Base-by-base conservation (phyloP, 2,888 invertebrate species). In the Leptinotarsa rubiginosa region DNA sequence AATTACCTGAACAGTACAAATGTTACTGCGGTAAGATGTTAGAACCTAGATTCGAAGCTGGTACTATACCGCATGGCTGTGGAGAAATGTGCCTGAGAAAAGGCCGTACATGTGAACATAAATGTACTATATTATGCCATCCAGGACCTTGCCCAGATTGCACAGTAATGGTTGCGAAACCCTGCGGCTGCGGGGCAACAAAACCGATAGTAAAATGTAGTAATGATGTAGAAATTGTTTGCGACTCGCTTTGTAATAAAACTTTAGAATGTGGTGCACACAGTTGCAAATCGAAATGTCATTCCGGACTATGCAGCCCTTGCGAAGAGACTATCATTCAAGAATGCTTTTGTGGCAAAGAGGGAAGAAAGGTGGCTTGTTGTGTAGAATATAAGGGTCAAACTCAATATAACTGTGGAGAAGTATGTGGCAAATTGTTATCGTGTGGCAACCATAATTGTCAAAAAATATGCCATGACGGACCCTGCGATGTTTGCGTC, bases 111-210 rank as follows among this genome's bases (percentile, higher is more conserved):
- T 91, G 92, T 85, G 87, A 89, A 1, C 93, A 93, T 84, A 91
- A 91, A 0, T 97, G 97, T 87, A 93, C 92, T 15, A 88, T 97
- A 80, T 90, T 94, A 0, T 98, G 97, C 85, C 98, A 98, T 87
- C 98, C 98, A 0, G 98, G 98, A 0, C 97, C 97, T 0, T 98
- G 98, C 88, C 97, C 97, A 2, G 93, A 94, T 0, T 98, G 98
- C 84, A 92, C 92, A 80, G 93, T 95, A 1, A 93, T 93, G 83
- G 92, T 95, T 16, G 89, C 87, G 71, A 92, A 93, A 75, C 88
- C 90, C 79, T 97, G 97, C 82, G 95, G 94, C 3, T 97, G 97
- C 83, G 95, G 95, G 0, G 72, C 91, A 66, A 94, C 93, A 41
- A 90, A 90, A 2, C 91, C 91, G 80, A 89, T 91, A 0, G 91